Evolutionary conservation across 2,797 vertebrate species (phyloP).

Genomic region (Ficedula albicollis): DNA sequence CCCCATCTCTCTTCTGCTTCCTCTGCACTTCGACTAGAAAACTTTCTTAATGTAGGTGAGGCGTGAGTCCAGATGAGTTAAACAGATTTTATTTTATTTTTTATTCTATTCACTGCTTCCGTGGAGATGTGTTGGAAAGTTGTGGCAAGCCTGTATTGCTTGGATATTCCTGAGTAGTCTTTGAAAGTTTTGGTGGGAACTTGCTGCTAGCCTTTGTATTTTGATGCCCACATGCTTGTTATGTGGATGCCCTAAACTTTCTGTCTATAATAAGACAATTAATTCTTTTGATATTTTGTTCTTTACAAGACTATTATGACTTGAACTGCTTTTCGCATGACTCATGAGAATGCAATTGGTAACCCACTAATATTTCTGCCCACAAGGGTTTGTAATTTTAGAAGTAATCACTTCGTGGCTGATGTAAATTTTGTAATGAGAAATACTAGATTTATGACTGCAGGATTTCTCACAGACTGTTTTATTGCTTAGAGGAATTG

Average conservation of each 20-base stretch:
- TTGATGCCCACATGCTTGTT: neutral
- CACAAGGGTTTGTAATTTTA: conserved; percentile 57
- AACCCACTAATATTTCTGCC: conserved; percentile 45
- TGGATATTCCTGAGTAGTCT: neutral
- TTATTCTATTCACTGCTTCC: neutral
- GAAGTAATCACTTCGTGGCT: conserved; percentile 35
- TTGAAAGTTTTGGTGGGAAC: neutral
- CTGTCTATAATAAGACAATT: neutral
- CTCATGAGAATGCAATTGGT: conserved; percentile 45
- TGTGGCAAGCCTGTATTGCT: neutral
- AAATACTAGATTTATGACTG: conserved; percentile 65
- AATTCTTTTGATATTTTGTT: conserved; percentile 18
- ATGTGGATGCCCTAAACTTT: neutral
- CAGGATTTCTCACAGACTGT: conserved; percentile 57
- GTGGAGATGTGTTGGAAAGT: neutral
- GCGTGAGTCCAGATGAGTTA: neutral
- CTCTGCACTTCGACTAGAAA: neutral
- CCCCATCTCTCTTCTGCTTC: neutral
- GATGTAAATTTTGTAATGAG: conserved; percentile 68
- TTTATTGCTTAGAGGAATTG: conserved; percentile 66
- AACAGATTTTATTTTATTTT: neutral
- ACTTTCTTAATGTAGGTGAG: neutral
- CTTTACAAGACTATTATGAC: conserved; percentile 17
- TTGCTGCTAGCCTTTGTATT: neutral
- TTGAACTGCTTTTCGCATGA: conserved; percentile 42